These are phyloP conservation scores for Alouatta palliata DNA, from an alignment of 2,113 vertebrate genomes.

Conservation along the genomic window DNA sequence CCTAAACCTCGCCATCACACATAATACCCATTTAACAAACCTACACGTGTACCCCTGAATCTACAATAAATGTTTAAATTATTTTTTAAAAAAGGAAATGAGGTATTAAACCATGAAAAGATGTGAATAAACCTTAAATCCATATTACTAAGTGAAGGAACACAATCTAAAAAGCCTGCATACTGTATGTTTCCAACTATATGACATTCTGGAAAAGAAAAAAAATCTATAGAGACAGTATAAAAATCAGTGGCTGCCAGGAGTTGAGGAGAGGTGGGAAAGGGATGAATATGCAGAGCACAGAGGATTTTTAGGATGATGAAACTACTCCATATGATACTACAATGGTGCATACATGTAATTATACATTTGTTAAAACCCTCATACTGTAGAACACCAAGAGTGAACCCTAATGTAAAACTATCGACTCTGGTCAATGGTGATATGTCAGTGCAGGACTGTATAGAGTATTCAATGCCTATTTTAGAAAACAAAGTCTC, in stretches of 20 bases:
- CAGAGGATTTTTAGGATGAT: neutral
- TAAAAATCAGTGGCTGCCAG: neutral
- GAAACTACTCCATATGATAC: neutral
- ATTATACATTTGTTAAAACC: neutral
- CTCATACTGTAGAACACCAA: neutral
- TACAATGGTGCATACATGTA: neutral
- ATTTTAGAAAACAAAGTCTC: neutral
- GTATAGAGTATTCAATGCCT: neutral
- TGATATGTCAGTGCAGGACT: neutral
- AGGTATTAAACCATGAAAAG: neutral
- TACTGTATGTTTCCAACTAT: neutral
- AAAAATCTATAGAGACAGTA: neutral
- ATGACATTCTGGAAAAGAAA: neutral
- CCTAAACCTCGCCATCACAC: no score
- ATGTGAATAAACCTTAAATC: neutral
- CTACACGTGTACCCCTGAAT: no score
- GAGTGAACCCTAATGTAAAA: neutral
- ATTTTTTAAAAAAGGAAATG: neutral
- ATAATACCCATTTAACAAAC: no score
- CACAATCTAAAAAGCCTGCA: neutral
- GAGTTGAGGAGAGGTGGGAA: no score
- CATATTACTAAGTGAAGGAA: neutral
- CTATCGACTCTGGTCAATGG: neutral
- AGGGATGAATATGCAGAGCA: neutral
- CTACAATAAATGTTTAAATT: no score